Evolutionary conservation across 1,140 invertebrate species (phyloP), one percentile per base, ranked within the genome.

Genomic region (Monomorium pharaonis): DNA sequence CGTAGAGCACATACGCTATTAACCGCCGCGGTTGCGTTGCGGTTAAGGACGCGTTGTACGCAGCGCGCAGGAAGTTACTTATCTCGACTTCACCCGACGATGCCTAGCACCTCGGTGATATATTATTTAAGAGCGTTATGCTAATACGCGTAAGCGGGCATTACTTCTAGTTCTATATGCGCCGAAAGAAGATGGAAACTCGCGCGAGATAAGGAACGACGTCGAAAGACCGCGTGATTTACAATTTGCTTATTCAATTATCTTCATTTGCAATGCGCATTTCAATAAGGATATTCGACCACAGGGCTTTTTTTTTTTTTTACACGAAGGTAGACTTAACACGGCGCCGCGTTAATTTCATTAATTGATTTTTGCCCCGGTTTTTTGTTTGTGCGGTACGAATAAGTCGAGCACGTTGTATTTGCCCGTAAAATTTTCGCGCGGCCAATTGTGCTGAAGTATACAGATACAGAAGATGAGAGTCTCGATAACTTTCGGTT

Each of bases 111-210:
- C 84, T 58, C 24, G 27, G 88, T 92, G 89, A 91, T 93, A 92
- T 92, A 92, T 92, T 91, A 92, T 92, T 92, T 92, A 90, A 88
- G 87, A 90, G 85, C 85, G 83, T 90, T 92, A 93, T 93, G 92
- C 92, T 93, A 93, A 93, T 93, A 87, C 56, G 49, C n/a, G 78
- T 85, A 85, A 89, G 75, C 74, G 58, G 63, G 62, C 80, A 78
- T 74, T 88, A 85, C 67, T 49, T 77, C 84, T 81, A 14, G 84
- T 56, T 62, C 63, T n/a, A n/a, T n/a, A 54, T 33, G 49, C 60
- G 58, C 27, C 51, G n/a, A 81, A 81, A 58, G 42, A 42, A 42
- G 63, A 56, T 58, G 30, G 78, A 56, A 56, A 14, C 37, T 56
- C 6, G 78, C 24, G 37, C 37, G 37, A 44, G 70, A 60, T 58